These are phyloP conservation scores for Rutpela maculata DNA, from an alignment of 2,888 invertebrate species.

Conservation along the genomic window DNA sequence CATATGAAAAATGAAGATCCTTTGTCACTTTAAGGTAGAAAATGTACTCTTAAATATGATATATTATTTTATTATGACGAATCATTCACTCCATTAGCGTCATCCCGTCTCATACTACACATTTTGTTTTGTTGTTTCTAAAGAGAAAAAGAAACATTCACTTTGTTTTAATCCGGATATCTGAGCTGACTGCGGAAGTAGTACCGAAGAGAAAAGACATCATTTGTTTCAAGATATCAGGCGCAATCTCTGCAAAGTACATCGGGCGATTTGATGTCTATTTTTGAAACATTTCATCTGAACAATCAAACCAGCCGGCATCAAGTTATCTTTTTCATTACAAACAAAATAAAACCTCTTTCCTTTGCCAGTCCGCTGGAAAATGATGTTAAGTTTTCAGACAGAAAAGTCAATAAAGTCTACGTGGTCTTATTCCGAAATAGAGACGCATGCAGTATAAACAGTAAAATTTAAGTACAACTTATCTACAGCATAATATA, in stretches of 20 bases:
- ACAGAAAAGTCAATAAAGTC: constrained; percentile 4
- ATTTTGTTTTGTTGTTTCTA: background rate
- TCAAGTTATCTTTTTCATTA: constrained; percentile 3
- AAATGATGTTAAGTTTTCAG: background rate
- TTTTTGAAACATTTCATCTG: constrained; percentile 5
- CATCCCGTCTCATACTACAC: background rate
- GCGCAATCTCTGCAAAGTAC: background rate
- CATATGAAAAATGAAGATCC: no score
- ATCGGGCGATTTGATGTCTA: constrained; percentile 2
- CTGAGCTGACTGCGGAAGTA: background rate
- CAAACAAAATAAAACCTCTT: background rate
- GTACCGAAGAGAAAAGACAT: background rate
- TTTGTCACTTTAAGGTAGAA: no score
- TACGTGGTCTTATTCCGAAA: background rate
- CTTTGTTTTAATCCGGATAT: background rate
- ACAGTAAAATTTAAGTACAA: no score
- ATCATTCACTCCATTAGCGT: background rate
- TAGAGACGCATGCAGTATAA: background rate
- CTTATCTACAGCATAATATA: no score
- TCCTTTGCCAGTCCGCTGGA: background rate
- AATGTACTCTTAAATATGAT: background rate
- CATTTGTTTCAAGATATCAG: constrained; percentile 1
- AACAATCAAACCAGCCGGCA: constrained; percentile 4
- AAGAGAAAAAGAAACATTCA: background rate
- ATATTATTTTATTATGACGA: background rate